Evolutionary conservation across 2,113 vertebrate species (phyloP), one percentile per base, ranked within the genome.

Genomic region (Zosterops pallidus): DNA sequence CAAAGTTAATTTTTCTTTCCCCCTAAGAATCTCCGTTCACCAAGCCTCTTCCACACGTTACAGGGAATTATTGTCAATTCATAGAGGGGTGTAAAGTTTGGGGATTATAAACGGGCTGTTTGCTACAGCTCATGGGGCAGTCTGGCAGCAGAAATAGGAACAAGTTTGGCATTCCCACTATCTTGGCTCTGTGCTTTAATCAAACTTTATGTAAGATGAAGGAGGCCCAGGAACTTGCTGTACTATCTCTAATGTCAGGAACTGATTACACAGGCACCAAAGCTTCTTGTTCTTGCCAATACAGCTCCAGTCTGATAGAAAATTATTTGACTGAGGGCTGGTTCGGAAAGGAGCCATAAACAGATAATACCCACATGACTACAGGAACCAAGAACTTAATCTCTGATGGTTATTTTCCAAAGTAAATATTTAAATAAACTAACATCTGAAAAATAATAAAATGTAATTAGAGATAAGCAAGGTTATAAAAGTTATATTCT

Each of bases 351-450:
- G 41, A 95, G 69, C 76, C 83, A 93, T 93, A 90, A 96, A 96
- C 65, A 91, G 92, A 95, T 92, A 97, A 96, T 79, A 72, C 14
- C 57, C 86, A 86, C 79, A 78, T 94, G 89, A 90, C 90, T 93
- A 86, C 90, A 97, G 94, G 93, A 97, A 96, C 86, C 44, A 93
- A 96, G 92, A 94, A 91, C 86, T 57, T 97, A 96, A 97, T 97
- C 95, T 93, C 90, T 82, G 80, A 86, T 94, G 53, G 53, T 95
- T 96, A 92, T 96, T 96, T 96, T 90, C 92, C 83, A 93, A 86
- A 78, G 93, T 71, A 94, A 97, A 96, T 95, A 96, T 96, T 97
- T 93, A 92, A 86, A 76, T 93, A 92, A 93, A 56, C 70, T 83
- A 83, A 86, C 69, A 96, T 90, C 80, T 94, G 69, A 96, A 95